phyloP scores from a whole-genome alignment of 2,113 vertebrate species.

The Accipiter virgatus region DNA sequence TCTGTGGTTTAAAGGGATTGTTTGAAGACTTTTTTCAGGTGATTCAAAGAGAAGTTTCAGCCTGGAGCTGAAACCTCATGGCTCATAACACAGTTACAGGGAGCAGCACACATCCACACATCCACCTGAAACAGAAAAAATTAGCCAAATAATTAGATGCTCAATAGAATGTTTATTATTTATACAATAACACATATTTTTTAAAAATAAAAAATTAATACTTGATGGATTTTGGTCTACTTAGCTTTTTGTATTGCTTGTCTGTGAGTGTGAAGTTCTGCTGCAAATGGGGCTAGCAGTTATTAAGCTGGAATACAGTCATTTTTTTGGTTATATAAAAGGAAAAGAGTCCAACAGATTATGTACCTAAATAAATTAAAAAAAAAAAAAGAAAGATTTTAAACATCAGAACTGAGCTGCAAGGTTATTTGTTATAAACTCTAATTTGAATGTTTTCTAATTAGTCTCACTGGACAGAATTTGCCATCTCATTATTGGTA shows the following conservation, averaged over 20 bases:
- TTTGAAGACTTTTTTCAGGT: background rate
- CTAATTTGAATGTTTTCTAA: background rate
- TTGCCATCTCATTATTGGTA: background rate
- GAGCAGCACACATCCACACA: background rate
- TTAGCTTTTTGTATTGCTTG: background rate
- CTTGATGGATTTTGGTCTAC: background rate
- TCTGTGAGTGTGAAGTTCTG: background rate
- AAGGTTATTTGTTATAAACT: background rate
- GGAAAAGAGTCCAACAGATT: background rate
- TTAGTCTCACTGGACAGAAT: background rate
- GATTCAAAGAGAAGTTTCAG: background rate
- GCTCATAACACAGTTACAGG: background rate
- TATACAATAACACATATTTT: background rate
- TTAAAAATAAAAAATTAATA: background rate
- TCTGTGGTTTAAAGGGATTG: background rate
- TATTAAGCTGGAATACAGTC: background rate
- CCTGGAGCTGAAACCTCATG: background rate
- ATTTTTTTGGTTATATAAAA: background rate
- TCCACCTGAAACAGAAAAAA: background rate
- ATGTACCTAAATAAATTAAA: background rate
- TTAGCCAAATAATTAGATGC: background rate
- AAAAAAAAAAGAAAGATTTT: background rate
- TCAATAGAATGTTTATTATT: background rate
- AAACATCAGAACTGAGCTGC: background rate
- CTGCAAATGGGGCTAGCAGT: background rate